A percentile compares a stretch with the other conserved stretches of the same genome.
phyloP scores from a whole-genome alignment of 2,113 vertebrate genomes.

The Seriola aureovittata region DNA sequence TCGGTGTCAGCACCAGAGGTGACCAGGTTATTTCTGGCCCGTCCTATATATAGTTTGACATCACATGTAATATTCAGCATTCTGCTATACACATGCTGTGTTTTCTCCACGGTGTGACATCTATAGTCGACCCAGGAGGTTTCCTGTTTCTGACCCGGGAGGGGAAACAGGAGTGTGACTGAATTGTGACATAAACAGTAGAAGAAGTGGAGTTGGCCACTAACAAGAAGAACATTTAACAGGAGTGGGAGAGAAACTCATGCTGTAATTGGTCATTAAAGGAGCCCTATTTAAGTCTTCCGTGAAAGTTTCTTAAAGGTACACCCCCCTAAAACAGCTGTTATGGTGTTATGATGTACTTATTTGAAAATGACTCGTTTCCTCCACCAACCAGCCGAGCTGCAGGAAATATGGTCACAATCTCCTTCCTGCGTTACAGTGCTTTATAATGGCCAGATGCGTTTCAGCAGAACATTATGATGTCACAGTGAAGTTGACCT shows the following conservation, averaged over 20 bases:
- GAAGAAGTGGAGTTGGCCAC: no score
- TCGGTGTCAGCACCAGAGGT: slow-evolving; percentile 28
- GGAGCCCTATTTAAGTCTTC: background rate
- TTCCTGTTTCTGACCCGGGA: background rate
- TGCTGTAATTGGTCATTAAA: background rate
- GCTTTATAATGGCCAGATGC: no score
- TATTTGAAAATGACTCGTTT: no score
- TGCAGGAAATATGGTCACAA: no score
- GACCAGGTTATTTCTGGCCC: slow-evolving; percentile 43
- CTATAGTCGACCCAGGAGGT: background rate
- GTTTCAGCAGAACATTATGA: no score
- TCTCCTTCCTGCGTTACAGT: no score
- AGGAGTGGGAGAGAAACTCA: no score
- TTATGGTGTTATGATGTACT: background rate
- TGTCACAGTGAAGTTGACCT: no score
- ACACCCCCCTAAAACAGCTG: background rate
- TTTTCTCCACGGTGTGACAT: background rate
- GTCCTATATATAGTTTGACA: slow-evolving; percentile 28
- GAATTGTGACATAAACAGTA: background rate
- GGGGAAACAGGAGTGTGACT: background rate
- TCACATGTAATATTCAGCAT: slow-evolving; percentile 50
- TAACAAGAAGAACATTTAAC: background rate
- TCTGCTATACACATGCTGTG: background rate
- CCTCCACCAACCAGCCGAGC: no score
- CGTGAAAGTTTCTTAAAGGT: no score